Evolutionary conservation across 2,888 invertebrate genomes (phyloP).

Genomic region (Entomobrya proxima): DNA sequence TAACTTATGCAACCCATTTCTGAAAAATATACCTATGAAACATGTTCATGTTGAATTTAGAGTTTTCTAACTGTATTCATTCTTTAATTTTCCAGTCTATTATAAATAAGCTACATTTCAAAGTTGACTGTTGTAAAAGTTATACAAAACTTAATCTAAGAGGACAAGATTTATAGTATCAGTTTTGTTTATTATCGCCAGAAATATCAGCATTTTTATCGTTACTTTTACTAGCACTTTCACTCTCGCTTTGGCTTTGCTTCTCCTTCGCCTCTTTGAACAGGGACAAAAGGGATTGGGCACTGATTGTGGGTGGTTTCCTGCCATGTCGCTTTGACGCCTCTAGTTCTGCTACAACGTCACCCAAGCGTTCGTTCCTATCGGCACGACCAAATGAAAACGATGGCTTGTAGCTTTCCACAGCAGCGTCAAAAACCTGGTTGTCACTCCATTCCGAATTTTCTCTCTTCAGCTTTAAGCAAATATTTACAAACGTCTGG

Average conservation of each 20-base stretch:
- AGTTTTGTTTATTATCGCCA: no score
- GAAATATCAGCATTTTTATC: no score
- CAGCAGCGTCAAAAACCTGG: constrained; percentile 79
- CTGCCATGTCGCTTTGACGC: constrained; percentile 20
- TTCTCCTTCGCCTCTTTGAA: constrained; percentile 69
- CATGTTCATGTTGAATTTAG: no score
- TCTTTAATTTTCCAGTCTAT: no score
- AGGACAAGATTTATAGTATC: no score
- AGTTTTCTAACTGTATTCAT: no score
- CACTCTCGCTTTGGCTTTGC: constrained; percentile 5
- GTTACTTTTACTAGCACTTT: background rate
- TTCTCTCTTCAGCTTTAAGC: constrained; percentile 81
- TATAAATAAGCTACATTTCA: no score
- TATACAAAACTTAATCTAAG: no score
- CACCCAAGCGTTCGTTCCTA: background rate
- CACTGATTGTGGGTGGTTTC: constrained; percentile 61
- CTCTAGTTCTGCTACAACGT: background rate
- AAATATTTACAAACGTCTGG: constrained; percentile 80
- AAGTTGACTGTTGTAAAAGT: no score
- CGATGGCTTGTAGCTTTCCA: constrained; percentile 18
- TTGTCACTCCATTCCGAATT: constrained; percentile 80
- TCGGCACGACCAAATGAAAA: background rate
- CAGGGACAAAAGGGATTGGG: constrained; percentile 65
- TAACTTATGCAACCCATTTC: no score
- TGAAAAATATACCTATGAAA: no score